Evolutionary conservation across 1,140 invertebrate species (phyloP).

Genomic region (Whitmania pigra): DNA sequence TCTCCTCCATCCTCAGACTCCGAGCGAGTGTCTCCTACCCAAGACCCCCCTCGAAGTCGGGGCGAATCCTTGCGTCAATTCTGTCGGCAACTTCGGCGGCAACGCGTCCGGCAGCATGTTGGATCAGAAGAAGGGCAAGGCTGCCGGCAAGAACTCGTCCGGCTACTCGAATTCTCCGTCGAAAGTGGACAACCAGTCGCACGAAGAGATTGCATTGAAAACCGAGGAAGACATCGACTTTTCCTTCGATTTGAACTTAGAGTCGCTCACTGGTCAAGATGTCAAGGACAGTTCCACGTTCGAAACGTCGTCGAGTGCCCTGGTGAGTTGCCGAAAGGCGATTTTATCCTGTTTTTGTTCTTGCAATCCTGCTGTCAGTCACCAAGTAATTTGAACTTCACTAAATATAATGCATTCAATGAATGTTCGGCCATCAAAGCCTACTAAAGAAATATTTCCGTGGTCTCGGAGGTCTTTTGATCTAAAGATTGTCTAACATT

Average conservation of each 20-base stretch:
- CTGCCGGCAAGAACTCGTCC: not conserved
- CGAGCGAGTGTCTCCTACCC: not conserved
- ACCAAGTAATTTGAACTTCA: no score
- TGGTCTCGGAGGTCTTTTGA: no score
- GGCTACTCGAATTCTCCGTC: not conserved
- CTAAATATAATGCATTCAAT: no score
- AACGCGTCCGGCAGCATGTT: not conserved
- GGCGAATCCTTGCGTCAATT: not conserved
- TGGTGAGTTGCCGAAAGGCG: no score
- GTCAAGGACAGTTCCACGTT: no score
- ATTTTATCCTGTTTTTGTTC: no score
- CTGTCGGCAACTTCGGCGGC: not conserved
- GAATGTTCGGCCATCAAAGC: no score
- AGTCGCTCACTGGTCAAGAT: not conserved
- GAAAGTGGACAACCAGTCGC: not conserved
- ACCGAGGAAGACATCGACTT: not conserved
- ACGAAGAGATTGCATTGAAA: not conserved
- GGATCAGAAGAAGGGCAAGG: not conserved
- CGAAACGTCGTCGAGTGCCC: no score
- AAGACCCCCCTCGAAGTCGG: not conserved
- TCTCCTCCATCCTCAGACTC: not conserved
- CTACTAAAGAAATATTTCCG: no score
- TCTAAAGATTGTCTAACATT: no score
- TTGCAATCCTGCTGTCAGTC: no score
- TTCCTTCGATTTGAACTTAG: conserved; percentile 10